These are phyloP conservation scores for Peromyscus melanophrys DNA, from an alignment of 2,797 vertebrate genomes.

Conservation along the genomic window DNA sequence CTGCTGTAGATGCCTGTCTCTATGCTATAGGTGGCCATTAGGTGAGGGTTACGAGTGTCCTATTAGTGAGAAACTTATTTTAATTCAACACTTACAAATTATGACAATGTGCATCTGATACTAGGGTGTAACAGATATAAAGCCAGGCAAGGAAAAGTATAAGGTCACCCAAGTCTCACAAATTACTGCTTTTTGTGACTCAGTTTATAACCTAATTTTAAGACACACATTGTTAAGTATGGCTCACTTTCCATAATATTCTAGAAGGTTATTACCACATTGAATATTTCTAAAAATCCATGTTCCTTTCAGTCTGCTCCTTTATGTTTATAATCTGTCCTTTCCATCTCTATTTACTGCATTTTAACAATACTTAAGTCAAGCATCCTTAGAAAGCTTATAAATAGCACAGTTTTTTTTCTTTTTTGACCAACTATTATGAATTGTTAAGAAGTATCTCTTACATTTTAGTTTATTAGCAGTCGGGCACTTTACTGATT, in stretches of 20 bases:
- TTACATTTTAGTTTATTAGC: conserved; percentile 68
- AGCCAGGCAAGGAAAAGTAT: background rate
- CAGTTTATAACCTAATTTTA: conserved; percentile 53
- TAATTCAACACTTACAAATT: background rate
- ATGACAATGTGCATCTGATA: background rate
- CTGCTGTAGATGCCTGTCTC: background rate
- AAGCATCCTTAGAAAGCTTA: conserved; percentile 38
- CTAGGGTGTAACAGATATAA: background rate
- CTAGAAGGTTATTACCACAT: conserved; percentile 19
- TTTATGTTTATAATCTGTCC: conserved; percentile 45
- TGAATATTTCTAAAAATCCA: conserved; percentile 65
- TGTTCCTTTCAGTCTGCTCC: background rate
- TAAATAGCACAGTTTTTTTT: background rate
- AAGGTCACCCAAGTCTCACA: background rate
- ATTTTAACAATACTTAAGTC: conserved; percentile 47
- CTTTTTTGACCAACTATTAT: background rate
- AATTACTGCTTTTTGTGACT: conserved; percentile 10
- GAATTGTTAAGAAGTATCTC: conserved; percentile 64
- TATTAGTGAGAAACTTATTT: background rate
- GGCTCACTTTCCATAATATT: conserved; percentile 12
- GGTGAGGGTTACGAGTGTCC: background rate
- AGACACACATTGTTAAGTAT: conserved; percentile 20
- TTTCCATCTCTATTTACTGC: background rate
- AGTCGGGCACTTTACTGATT: conserved; percentile 61
- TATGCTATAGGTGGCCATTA: background rate